Evolutionary conservation across 2,888 invertebrate species (phyloP), one percentile per base, ranked within the genome.

Genomic region (Mechanitis mazaeus): DNA sequence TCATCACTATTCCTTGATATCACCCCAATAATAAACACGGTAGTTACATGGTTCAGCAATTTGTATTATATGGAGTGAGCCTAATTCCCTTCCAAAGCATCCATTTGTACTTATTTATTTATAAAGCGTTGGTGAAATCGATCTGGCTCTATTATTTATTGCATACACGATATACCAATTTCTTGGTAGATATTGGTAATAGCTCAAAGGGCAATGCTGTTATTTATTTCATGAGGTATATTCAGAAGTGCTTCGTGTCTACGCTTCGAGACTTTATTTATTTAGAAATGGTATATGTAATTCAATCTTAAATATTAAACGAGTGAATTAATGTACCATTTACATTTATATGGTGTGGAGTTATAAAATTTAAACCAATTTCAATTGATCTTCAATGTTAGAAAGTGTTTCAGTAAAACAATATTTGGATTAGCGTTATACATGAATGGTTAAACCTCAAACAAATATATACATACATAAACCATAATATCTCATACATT

Each of bases 131-230:
- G 64, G 61, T 69, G 63, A 64, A 69, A 69, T 70, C 70, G 70
- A 70, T 70, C 61, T 59, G 65, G 66, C 64, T 70, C 67, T 70
- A 69, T 69, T 70, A 70, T 70, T 70, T 69, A 70, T 69, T 70
- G 65, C 68, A 58, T 69, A 65, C 64, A 66, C 67, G 64, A 68
- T 68, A 65, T 65, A 71, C 70, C 71, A 71, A 71, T 69, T 71
- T 69, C 68, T 72, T 65, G 67, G 64, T 67, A 65, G 69, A 69
- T 68, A 68, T 71, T 68, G 64, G 68, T 68, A 69, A 69, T 71
- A 69, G 72, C 69, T 67, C 67, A 69, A 63, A 70, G 70, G 71
- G 69, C 68, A 62, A 58, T 65, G 71, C 66, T 68, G 65, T 66
- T 70, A 70, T 68, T 69, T 67, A 69, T 70, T 69, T 71, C 67